Conservation (phyloP, 2,113 vertebrate species). For the Hippotragus niger region DNA sequence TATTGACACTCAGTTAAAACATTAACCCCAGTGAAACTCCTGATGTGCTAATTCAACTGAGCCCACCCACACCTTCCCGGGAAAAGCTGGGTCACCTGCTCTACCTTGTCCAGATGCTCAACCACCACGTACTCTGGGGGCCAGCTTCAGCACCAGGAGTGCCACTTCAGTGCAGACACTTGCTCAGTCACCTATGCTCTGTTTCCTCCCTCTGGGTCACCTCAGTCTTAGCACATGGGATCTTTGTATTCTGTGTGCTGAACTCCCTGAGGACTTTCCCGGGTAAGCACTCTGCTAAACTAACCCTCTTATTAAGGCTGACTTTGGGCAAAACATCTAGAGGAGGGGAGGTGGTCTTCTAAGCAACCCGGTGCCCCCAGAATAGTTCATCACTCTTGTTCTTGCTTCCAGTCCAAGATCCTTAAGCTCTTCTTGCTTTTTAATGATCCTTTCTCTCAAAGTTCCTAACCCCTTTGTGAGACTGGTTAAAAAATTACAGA, state of each 20-base stretch:
- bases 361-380: fast-evolving
- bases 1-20: conserved; percentile 58
- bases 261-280: neutral
- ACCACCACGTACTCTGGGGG: neutral
- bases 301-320: neutral
- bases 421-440: neutral
- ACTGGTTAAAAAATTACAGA: neutral
- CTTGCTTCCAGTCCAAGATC: neutral
- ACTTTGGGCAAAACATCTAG: neutral
- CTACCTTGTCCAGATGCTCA: neutral
- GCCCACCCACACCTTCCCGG: neutral
- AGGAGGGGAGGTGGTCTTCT: neutral
- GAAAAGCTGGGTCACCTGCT: neutral
- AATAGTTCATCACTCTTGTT: neutral
- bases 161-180: neutral
- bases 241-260: neutral
- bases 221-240: neutral
- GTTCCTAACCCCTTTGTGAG: neutral
- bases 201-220: neutral
- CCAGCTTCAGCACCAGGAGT: neutral
- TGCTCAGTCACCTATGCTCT: neutral
- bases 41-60: conserved; percentile 37
- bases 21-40: conserved; percentile 59
- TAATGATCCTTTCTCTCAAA: neutral
- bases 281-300: neutral